Percentiles rank a stretch among this genome's conserved stretches.
These are phyloP conservation scores for Aphis gossypii DNA, from an alignment of 1,140 invertebrate species.

Conservation along the genomic window DNA sequence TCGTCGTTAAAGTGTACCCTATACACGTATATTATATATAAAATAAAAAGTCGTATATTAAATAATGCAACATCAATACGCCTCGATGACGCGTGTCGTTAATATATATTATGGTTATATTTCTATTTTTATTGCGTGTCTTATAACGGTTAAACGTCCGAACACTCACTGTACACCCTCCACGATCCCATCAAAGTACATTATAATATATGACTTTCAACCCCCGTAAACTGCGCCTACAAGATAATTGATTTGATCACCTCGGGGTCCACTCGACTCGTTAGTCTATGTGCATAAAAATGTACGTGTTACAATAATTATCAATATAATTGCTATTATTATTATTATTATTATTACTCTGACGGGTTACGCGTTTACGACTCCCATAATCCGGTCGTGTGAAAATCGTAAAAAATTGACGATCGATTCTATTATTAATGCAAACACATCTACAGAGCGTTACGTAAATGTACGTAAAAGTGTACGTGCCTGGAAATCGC, in stretches of 20 bases:
- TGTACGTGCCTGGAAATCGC: not conserved
- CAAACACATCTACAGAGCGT: not conserved
- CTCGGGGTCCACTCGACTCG: not conserved
- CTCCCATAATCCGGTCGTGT: not conserved
- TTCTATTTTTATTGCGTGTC: not conserved
- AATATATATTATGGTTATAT: not conserved
- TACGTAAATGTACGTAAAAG: not conserved
- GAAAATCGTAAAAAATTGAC: not conserved
- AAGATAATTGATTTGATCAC: not conserved
- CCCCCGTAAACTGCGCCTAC: not conserved
- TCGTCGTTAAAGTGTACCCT: not conserved
- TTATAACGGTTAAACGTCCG: not conserved
- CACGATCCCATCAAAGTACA: not conserved
- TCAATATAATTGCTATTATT: not conserved
- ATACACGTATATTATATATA: no score
- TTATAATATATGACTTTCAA: not conserved
- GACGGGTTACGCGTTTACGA: not conserved
- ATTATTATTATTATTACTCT: not conserved
- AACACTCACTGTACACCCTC: not conserved
- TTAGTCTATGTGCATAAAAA: not conserved
- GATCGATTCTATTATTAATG: not conserved
- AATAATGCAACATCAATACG: not conserved
- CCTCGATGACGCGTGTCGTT: not conserved
- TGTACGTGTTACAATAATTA: not conserved
- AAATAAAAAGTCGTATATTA: not conserved